Evolutionary conservation across 2,888 invertebrate genomes (phyloP), one percentile per base, ranked within the genome.

Genomic region (Zele albiditarsus): DNA sequence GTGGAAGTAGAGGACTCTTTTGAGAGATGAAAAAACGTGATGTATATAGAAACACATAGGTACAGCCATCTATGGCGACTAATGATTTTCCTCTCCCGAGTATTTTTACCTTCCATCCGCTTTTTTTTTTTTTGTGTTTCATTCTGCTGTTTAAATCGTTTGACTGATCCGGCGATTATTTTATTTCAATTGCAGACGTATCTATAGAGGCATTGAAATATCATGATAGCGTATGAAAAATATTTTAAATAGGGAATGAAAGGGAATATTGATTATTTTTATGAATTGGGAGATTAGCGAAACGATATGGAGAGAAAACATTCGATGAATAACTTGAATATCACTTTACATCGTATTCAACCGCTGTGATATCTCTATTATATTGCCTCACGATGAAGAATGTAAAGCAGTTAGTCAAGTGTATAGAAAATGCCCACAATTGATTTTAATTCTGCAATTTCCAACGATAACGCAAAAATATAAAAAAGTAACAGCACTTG

Each of bases 31-130:
- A 65, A 38, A 31, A 38, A 12, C n/a, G 27, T 16, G 27, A 25
- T 23, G 3, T 60, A 38, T 38, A 31, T 38, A 33, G 8, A 58
- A 25, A 63, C 33, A 63, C 38, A 31, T 38, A 12, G 20, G 2
- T 63, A 49, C 71, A n/a, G 16, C 28, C 23, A 33, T 63, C 28
- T n/a, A 63, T 46, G 63, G 49, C 28, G 46, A 70, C 58, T 58
- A 58, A 70, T 58, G 63, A 71, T 63, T 71, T n/a, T 16, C 14
- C 27, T 42, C 28, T 20, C 1, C 3, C n/a, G n/a, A n/a, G 2
- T 20, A 6, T 53, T 8, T 23, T 31, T 49, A 31, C 27, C 31
- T 49, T 20, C 12, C 12, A 10, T 33, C 23, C 33, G 28, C 14
- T 14, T 62, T 62, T 27, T 23, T 3, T 33, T 12, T 65, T 20